phyloP scores from a whole-genome alignment of 2,113 vertebrate genomes.

The Heptranchias perlo region DNA sequence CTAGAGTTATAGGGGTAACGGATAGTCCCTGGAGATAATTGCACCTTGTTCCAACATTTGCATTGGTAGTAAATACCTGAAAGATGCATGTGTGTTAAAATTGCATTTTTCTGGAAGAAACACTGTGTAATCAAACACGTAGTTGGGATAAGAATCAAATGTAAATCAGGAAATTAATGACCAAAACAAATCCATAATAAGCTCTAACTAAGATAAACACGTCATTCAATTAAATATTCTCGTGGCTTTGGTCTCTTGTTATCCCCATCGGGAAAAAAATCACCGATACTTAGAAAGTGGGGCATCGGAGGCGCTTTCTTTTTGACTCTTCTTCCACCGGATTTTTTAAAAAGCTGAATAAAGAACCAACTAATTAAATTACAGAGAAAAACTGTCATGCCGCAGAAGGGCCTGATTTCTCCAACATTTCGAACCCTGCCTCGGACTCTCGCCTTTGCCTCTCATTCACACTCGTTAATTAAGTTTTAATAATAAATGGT shows the following conservation, averaged over 20 bases:
- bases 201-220: not conserved
- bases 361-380: not conserved
- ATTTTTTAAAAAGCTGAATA: not conserved
- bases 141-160: not conserved
- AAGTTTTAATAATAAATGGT: not conserved
- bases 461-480: not conserved
- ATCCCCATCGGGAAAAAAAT: not conserved
- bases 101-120: not conserved
- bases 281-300: not conserved
- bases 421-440: not conserved
- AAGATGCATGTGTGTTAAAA: not conserved
- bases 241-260: not conserved
- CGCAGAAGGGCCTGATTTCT: not conserved
- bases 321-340: not conserved
- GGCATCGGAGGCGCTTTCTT: not conserved
- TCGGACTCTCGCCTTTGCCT: too few species aligned
- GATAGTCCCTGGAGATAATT: not conserved
- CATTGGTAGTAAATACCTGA: not conserved
- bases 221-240: not conserved
- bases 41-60: not conserved
- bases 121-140: not conserved
- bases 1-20: not conserved
- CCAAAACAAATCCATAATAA: constrained; percentile 1
- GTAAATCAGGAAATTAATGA: not conserved
- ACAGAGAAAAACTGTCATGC: not conserved